These are phyloP conservation scores for Oreonectes daqikongensis DNA, from an alignment of 2,797 vertebrate species.

Conservation along the genomic window DNA sequence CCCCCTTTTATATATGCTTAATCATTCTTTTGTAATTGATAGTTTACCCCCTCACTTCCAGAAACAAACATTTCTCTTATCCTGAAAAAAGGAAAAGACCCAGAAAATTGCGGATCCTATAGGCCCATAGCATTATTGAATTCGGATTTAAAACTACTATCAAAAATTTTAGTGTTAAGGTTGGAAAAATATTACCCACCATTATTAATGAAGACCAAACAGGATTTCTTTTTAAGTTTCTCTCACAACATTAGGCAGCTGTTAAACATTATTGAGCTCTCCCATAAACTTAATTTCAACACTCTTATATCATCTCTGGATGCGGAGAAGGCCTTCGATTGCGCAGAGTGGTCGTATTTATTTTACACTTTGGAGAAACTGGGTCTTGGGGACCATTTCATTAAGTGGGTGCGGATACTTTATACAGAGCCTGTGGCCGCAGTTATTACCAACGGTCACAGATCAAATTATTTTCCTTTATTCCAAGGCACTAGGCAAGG, in stretches of 20 bases:
- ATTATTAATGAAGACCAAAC: slow-evolving; percentile 16
- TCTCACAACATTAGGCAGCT: neutral
- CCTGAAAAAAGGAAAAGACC: slow-evolving; percentile 10
- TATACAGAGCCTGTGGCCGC: neutral
- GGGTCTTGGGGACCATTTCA: neutral
- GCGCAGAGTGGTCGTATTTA: neutral
- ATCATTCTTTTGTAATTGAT: neutral
- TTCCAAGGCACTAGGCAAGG: slow-evolving; percentile 4
- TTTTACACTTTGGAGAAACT: neutral
- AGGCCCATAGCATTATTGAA: neutral
- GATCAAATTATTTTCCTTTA: neutral
- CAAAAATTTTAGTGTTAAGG: slow-evolving; percentile 1
- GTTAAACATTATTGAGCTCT: slow-evolving; percentile 10
- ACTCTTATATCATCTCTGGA: slow-evolving; percentile 4
- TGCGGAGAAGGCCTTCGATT: neutral
- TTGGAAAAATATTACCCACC: slow-evolving; percentile 12
- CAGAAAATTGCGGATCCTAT: slow-evolving; percentile 12
- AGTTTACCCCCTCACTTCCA: neutral
- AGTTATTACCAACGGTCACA: slow-evolving; percentile 4
- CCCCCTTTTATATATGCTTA: slow-evolving; percentile 4
- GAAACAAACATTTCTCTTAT: slow-evolving; percentile 5
- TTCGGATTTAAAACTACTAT: slow-evolving; percentile 15
- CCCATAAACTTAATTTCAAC: neutral
- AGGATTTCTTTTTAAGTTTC: neutral
- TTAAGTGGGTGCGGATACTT: slow-evolving; percentile 3